Base-by-base conservation (phyloP, 2,888 invertebrate species). In the Heliothis peltigera region DNA sequence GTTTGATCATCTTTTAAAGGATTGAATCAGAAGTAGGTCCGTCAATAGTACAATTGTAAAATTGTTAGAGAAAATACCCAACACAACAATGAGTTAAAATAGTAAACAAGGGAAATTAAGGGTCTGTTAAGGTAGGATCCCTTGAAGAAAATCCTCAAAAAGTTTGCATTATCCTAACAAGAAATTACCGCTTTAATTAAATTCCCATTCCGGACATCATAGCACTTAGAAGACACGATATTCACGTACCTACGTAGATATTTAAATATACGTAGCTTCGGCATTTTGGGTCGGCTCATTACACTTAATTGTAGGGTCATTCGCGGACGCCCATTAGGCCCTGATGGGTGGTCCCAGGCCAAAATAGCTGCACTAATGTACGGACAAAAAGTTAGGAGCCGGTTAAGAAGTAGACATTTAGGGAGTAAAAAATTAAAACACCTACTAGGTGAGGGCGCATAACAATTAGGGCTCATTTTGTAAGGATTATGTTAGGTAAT, bases 251-350 rank as follows among this genome's bases (percentile, higher is more conserved):
- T 51, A 69, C 53, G 42, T 57, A 70, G 63, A 69, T 86, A 88
- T 87, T 87, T 86, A 89, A 89, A 88, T 89, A 86, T 85, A 86
- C 84, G 85, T 85, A 87, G 85, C 83, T 86, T 86, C 82, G 84
- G 84, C 82, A 73, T 80, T 79, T 81, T 72, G 89, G 88, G 86
- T 85, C 87, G 91, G 80, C 88, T 93, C 94, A 93, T 95, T 94
- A 93, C 91, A 91, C 92, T 92, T 95, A 94, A 95, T 94, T 94
- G 94, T 90, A 92, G 92, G 91, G 89, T 88, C 90, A 92, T 95
- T 94, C 91, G 92, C 89, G 92, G 91, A 91, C 89, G 88, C 83
- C 84, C 89, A 89, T 90, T 88, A 88, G 84, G 75, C 84, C 86
- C 83, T 87, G 88, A 89, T 90, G 88, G 89, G 87, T 88, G 87